Evolutionary conservation across 2,797 vertebrate species (phyloP), one percentile per base, ranked within the genome.

Genomic region (Poeciliopsis paucimaculata): DNA sequence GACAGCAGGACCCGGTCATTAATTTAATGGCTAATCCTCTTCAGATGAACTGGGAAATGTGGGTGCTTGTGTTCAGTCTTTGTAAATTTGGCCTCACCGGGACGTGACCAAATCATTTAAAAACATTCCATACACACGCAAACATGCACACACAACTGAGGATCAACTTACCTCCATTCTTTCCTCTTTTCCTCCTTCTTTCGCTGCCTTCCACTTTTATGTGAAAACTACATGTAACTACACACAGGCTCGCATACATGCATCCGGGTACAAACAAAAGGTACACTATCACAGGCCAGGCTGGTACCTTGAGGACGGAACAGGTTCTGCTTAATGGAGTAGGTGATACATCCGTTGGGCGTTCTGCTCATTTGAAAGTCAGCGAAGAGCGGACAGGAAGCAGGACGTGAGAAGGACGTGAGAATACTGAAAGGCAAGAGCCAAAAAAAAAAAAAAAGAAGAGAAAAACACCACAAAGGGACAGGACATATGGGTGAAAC

Each of bases 331-430:
- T 79, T 90, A 90, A 91, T 90, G 86, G 87, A 90, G 79, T 88
- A 89, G 81, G 89, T 87, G 86, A 88, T 87, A 77, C 82, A 91
- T 91, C 84, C 83, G 82, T 73, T 83, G 85, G 90, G 77, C 76
- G 85, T 76, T 77, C 51, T 83, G 83, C 82, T 92, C 88, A 89
- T 93, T 93, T 93, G 88, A 89, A 86, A 92, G 88, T 88, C 89
- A 90, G 82, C 36, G 76, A 66, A 86, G 85, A 82, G 84, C 83
- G 55, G 74, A 82, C 12, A 79, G 66, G 73, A 82, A 77, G 79
- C 41, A 72, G 82, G 74, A 43, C 41, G 36, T 62, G 41, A 60
- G 78, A 86, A 86, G 82, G 76, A 76, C 64, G 39, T 5, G 73
- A 46, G 28, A 73, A 77, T n/a, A 43, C 81, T 31, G 73, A 77